A percentile compares a stretch with the other conserved stretches of the same genome.
phyloP scores from a whole-genome alignment of 2,888 invertebrate genomes.

The Phengaris alcon region DNA sequence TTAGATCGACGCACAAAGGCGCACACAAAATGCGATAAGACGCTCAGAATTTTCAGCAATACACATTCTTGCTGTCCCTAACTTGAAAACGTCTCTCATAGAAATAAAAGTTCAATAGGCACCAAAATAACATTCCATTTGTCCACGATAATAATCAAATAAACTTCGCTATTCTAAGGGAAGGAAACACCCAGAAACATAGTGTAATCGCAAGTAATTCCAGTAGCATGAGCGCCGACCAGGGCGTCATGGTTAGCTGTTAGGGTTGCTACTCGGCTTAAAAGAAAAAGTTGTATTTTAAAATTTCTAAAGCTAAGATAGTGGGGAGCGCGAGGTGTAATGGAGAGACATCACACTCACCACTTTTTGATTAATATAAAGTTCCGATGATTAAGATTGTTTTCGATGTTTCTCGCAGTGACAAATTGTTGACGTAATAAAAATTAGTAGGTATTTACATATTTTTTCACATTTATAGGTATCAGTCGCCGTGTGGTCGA shows the following conservation, averaged over 20 bases:
- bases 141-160: slow-evolving; percentile 8
- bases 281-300: not conserved
- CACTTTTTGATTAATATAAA: no score
- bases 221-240: slow-evolving; percentile 37
- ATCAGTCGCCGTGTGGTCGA: no score
- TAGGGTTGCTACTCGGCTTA: slow-evolving; percentile 34
- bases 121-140: not conserved
- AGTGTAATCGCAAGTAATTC: slow-evolving; percentile 48
- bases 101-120: not conserved
- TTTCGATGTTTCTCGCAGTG: no score
- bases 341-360: no score
- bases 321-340: not conserved
- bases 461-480: no score
- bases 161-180: slow-evolving; percentile 41
- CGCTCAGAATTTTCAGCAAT: not conserved
- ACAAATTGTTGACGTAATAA: no score
- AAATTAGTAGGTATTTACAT: no score
- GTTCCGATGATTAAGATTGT: no score
- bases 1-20: no score
- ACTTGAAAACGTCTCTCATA: no score
- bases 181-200: slow-evolving; percentile 47
- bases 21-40: no score
- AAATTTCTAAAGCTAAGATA: not conserved
- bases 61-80: no score
- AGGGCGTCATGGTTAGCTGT: slow-evolving; percentile 32